These are phyloP conservation scores for Colletes latitarsis DNA, from an alignment of 1,140 invertebrate genomes.

Conservation along the genomic window DNA sequence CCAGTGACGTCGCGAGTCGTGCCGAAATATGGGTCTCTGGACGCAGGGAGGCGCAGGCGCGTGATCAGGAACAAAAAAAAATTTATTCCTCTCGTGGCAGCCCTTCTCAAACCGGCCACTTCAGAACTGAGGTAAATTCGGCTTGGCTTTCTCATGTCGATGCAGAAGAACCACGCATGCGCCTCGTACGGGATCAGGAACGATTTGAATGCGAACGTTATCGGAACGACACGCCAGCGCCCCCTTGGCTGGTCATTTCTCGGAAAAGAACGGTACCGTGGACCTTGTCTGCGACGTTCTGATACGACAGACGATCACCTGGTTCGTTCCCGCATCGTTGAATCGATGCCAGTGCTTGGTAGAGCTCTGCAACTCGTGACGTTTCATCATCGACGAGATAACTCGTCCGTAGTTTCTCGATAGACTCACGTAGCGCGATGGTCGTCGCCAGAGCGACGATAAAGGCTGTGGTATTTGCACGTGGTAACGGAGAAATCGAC, in stretches of 20 bases:
- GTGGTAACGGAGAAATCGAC: not conserved
- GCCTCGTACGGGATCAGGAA: slow-evolving; percentile 3
- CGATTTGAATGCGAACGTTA: not conserved
- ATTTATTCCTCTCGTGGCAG: slow-evolving; percentile 73
- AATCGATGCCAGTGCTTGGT: too few relatives aligned
- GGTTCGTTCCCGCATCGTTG: too few relatives aligned
- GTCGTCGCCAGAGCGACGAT: too few relatives aligned
- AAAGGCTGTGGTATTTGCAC: too few relatives aligned
- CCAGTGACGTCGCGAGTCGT: slow-evolving; percentile 46
- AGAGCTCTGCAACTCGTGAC: too few relatives aligned
- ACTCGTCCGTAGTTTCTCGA: too few relatives aligned
- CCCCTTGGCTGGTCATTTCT: not conserved
- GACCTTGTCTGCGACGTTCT: too few relatives aligned
- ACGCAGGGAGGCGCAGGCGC: slow-evolving; percentile 58
- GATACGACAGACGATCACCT: not conserved
- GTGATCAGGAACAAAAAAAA: not conserved
- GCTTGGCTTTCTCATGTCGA: slow-evolving; percentile 55
- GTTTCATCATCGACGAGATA: too few relatives aligned
- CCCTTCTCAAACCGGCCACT: slow-evolving; percentile 81
- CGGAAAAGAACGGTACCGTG: too few relatives aligned
- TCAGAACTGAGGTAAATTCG: slow-evolving; percentile 73
- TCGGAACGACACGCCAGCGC: slow-evolving; percentile 8
- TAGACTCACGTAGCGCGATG: too few relatives aligned
- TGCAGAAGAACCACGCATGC: slow-evolving; percentile 71
- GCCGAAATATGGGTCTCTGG: slow-evolving; percentile 8